Conservation (phyloP, 2,797 vertebrate genomes). For the Enteromius anoplus region DNA sequence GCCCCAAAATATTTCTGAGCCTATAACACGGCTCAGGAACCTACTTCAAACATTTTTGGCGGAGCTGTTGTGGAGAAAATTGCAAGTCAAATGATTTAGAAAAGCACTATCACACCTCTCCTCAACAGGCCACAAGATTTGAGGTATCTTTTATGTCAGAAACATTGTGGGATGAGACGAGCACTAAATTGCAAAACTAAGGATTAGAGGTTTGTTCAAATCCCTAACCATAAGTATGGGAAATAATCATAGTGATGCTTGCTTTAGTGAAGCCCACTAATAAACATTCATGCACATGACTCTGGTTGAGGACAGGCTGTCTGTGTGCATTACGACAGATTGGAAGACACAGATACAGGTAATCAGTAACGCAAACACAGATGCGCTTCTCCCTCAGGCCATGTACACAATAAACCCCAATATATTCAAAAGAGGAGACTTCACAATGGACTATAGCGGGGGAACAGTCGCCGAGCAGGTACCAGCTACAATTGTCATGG, state of each 20-base stretch:
- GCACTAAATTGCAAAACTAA: not conserved
- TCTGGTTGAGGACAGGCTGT: constrained; percentile 4
- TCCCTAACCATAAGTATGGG: not conserved
- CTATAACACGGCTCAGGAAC: not conserved
- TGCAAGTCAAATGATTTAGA: not conserved
- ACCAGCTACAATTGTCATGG: constrained; percentile 23
- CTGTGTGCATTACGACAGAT: constrained; percentile 14
- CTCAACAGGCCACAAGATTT: constrained; percentile 10
- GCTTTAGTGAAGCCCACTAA: constrained; percentile 20
- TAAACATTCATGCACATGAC: constrained; percentile 29
- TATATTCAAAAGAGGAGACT: constrained; percentile 10
- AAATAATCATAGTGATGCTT: constrained; percentile 22
- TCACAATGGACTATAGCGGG: constrained; percentile 5
- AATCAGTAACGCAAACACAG: constrained; percentile 24
- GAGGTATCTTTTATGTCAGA: constrained; percentile 16
- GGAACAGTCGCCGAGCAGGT: constrained; percentile 11
- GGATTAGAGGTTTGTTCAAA: constrained; percentile 15
- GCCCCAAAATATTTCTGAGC: not conserved
- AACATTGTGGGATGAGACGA: constrained; percentile 13
- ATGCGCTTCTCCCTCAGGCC: not conserved
- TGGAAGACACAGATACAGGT: constrained; percentile 26
- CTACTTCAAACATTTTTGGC: not conserved
- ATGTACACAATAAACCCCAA: constrained; percentile 10
- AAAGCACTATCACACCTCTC: constrained; percentile 12
- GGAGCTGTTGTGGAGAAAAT: not conserved